Base-by-base conservation (phyloP, 2,888 invertebrate species). In the Agrochola circellaris region DNA sequence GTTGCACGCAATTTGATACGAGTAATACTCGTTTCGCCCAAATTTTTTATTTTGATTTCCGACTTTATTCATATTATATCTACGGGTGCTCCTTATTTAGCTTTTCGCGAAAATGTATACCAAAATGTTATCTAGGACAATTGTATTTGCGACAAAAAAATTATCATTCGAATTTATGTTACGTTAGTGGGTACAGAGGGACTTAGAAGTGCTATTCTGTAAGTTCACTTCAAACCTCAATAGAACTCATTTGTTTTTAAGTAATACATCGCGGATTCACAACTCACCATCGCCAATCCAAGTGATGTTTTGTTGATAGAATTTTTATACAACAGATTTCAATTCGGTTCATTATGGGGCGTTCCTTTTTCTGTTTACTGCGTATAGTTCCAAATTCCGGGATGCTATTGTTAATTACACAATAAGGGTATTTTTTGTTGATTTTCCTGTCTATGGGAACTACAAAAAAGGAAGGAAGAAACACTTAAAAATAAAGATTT, bases 341-440 rank as follows among this genome's bases (percentile, higher is more conserved):
- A n/a, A 45, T 48, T 17, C 48, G 1, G 26, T 58, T 26, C 54
- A 23, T 4, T 54, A 51, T 23, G 1, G 13, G 17, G n/a, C 17
- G 23, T 15, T 17, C 13, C 1, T 56, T 8, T 45, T 67, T 20
- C n/a, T n/a, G 11, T 60, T 74, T 23, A 23, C 20, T 11, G 3
- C 7, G n/a, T 45, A 34, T 34, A 62, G 17, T 61, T 42, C n/a
- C 17, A 6, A 61, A 61, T 73, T 42, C 30, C 30, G 11, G 13
- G 34, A 20, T 15, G 2, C 30, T 17, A 3, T 75, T 75, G 51
- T 75, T 30, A 54, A 42, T 72, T 72, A 20, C 8, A 17, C 51
- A 72, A 75, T 60, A 51, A 6, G 8, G 23, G 17, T 20, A 2
- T 61, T 42, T 61, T 42, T 60, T 54, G 26, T 30, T 51, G 0